phyloP scores from a whole-genome alignment of 2,113 vertebrate genomes.

The Sylvilagus bachmani region DNA sequence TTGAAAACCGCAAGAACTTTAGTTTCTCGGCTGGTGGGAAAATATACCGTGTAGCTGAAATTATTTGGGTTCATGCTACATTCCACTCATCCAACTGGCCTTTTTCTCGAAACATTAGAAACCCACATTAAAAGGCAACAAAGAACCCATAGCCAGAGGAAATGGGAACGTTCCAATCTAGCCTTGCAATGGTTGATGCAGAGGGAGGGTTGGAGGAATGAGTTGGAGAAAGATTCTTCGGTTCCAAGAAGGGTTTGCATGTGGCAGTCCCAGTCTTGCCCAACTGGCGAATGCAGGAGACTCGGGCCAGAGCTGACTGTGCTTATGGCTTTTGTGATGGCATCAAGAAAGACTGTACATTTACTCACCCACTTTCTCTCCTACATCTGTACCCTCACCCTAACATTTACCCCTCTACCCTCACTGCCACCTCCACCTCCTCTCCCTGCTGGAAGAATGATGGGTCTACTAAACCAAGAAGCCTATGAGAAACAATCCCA shows the following conservation, averaged over 20 bases:
- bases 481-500: neutral
- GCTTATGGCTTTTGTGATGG: neutral
- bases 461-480: neutral
- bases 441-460: neutral
- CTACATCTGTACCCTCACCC: neutral
- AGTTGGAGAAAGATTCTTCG: neutral
- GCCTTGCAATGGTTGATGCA: neutral
- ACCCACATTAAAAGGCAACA: conserved; percentile 4
- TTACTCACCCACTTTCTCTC: neutral
- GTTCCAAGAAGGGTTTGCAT: neutral
- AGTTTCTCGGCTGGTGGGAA: conserved; percentile 24
- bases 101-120: conserved; percentile 54
- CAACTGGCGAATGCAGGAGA: neutral
- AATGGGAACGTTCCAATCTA: neutral
- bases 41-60: neutral
- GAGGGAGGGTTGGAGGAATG: neutral
- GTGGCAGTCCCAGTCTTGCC: neutral
- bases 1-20: conserved; percentile 70
- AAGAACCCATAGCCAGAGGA: conserved; percentile 7
- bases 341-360: neutral
- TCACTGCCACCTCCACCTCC: neutral
- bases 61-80: conserved; percentile 36
- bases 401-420: neutral
- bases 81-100: conserved; percentile 40
- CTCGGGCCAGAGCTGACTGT: neutral